Evolutionary conservation across 2,797 vertebrate species (phyloP).

Genomic region (Parauchenoglanis ngamensis): DNA sequence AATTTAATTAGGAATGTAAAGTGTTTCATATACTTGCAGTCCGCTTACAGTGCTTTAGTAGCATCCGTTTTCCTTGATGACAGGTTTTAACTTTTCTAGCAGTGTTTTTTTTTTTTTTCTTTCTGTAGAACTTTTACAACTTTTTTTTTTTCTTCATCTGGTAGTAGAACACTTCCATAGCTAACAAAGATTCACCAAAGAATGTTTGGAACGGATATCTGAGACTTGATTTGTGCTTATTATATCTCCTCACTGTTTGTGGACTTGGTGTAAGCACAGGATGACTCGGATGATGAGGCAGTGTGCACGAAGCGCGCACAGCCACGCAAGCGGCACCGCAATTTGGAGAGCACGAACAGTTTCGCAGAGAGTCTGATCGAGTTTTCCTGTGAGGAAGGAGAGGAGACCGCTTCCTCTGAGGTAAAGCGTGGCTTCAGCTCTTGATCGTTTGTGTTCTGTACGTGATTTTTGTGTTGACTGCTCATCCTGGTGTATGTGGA

Average conservation of each 20-base stretch:
- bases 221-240: background rate
- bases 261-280: constrained; percentile 65
- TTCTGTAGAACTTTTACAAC: background rate
- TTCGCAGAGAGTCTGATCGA: constrained; percentile 71
- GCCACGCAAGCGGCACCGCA: constrained; percentile 60
- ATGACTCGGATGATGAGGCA: constrained; percentile 82
- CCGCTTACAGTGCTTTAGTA: background rate
- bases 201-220: background rate
- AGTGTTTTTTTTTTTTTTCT: background rate
- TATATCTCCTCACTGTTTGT: background rate
- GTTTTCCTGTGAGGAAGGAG: constrained; percentile 86
- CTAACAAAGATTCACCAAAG: background rate
- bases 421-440: constrained; percentile 47
- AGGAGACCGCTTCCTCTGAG: constrained; percentile 81
- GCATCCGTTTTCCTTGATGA: background rate
- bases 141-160: background rate
- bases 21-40: background rate
- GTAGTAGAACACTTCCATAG: background rate
- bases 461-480: background rate
- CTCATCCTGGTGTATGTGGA: background rate
- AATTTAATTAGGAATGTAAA: background rate
- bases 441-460: background rate
- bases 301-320: constrained; percentile 67
- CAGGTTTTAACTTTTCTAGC: background rate
- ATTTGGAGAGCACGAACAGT: constrained; percentile 66